Conservation (phyloP, 1,140 invertebrate genomes). For the Trichogramma pretiosum region DNA sequence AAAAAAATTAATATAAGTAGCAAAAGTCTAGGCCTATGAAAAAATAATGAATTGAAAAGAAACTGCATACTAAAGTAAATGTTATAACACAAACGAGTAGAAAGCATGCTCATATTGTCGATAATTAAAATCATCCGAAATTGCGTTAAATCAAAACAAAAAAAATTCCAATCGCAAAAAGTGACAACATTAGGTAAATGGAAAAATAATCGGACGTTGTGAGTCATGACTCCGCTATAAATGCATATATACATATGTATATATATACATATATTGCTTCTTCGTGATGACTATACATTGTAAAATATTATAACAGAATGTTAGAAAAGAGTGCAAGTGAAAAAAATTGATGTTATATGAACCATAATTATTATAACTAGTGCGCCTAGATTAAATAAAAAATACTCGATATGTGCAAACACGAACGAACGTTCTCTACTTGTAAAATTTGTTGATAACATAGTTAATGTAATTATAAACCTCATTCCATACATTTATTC, state of each 20-base stretch:
- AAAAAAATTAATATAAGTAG: constrained; percentile 8
- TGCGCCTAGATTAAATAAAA: constrained; percentile 16
- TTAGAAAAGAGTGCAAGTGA: background rate
- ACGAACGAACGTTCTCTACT: constrained; percentile 10
- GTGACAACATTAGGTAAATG: constrained; percentile 13
- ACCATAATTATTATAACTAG: constrained; percentile 17
- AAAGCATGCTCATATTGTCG: no score
- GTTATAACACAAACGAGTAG: background rate
- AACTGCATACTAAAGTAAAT: background rate
- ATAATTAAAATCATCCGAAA: no score
- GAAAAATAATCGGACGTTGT: constrained; percentile 5
- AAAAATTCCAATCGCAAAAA: constrained; percentile 11
- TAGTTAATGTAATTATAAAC: no score
- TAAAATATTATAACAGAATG: constrained; percentile 14
- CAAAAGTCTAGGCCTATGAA: constrained; percentile 13
- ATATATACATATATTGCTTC: no score
- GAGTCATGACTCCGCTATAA: constrained; percentile 6
- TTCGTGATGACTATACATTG: constrained; percentile 10
- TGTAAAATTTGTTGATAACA: no score
- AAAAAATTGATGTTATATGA: constrained; percentile 8
- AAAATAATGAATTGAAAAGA: background rate
- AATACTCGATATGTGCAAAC: constrained; percentile 14
- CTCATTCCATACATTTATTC: no score
- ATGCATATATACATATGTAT: no score
- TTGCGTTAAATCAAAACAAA: no score